A percentile compares a stretch with the other conserved stretches of the same genome.
phyloP scores from a whole-genome alignment of 2,113 vertebrate genomes.

The Ariopsis seemanni region DNA sequence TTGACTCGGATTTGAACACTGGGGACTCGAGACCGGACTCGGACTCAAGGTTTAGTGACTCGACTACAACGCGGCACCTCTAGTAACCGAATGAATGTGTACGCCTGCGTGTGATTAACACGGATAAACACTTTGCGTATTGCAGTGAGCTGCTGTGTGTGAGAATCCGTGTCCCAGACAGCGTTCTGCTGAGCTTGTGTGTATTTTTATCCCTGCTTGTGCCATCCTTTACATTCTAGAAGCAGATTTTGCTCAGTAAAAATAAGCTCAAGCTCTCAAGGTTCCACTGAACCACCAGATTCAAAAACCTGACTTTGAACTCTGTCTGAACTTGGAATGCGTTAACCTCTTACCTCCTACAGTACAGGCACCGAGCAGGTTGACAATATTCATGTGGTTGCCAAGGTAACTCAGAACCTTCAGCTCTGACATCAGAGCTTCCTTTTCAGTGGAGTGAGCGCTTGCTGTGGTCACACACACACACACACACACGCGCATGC shows the following conservation, averaged over 20 bases:
- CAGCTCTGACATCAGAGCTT: slow-evolving; percentile 77
- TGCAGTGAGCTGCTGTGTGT: neutral
- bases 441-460: slow-evolving; percentile 74
- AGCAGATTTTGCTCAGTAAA: neutral
- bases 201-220: neutral
- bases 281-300: neutral
- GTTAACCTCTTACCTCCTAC: slow-evolving; percentile 80
- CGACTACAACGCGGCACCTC: too few relatives aligned
- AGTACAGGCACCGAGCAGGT: slow-evolving; percentile 96
- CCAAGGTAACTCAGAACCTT: slow-evolving; percentile 98
- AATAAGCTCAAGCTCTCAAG: neutral
- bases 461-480: slow-evolving; percentile 27
- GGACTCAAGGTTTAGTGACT: too few relatives aligned
- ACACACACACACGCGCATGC: slow-evolving; percentile 11
- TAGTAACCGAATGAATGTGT: neutral
- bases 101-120: neutral
- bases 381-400: slow-evolving; percentile 98
- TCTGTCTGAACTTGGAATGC: neutral
- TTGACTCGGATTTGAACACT: too few relatives aligned
- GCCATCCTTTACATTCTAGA: neutral
- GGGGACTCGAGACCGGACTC: too few relatives aligned
- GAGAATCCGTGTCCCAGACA: neutral
- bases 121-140: neutral
- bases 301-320: slow-evolving; percentile 22
- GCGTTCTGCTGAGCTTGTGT: neutral